Evolutionary conservation across 2,888 invertebrate genomes (phyloP), one percentile per base, ranked within the genome.

Genomic region (Eutolmus rufibarbis): DNA sequence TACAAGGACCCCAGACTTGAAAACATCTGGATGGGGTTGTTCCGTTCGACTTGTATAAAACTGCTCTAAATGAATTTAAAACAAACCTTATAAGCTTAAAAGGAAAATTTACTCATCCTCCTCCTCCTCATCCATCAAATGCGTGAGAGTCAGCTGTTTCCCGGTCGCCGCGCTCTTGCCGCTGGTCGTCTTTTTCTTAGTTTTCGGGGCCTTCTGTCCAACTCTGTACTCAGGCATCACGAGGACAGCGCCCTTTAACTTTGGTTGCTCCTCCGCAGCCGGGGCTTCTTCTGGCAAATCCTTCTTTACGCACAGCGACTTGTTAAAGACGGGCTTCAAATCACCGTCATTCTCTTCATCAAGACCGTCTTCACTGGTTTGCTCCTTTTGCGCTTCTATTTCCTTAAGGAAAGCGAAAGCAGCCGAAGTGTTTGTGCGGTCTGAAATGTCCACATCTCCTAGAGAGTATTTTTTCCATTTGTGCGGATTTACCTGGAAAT

Each of bases 211-310:
- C 89, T 94, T 94, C 89, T 94, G 94, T 0, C 97, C 97, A 87
- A 97, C 94, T 19, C 96, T 95, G 94, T 97, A 97, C 90, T 97
- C 97, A 0, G 97, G 97, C 96, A 97, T 96, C 0, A 97, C 92
- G 76, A 96, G 91, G 92, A 96, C 97, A 87, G 95, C 95, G 88
- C 94, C 95, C 90, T 94, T 94, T 90, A 96, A 95, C 84, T 94
- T 92, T 5, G 94, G 92, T 88, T 93, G 94, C 81, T 89, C 89
- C 0, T 78, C 77, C 4, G 14, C 40, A 31, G 92, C 91, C 5
- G 89, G 88, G 28, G 90, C 90, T 2, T 91, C 90, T 28, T 89
- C 87, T 84, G 90, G 90, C 43, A 92, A 88, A 89, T 90, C 90
- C 19, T 91, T 90, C 78, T 90, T 89, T 56, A 91, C 87, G 89